Evolutionary conservation across 2,113 vertebrate genomes (phyloP), one percentile per base, ranked within the genome.

Genomic region (Burhinus oedicnemus): DNA sequence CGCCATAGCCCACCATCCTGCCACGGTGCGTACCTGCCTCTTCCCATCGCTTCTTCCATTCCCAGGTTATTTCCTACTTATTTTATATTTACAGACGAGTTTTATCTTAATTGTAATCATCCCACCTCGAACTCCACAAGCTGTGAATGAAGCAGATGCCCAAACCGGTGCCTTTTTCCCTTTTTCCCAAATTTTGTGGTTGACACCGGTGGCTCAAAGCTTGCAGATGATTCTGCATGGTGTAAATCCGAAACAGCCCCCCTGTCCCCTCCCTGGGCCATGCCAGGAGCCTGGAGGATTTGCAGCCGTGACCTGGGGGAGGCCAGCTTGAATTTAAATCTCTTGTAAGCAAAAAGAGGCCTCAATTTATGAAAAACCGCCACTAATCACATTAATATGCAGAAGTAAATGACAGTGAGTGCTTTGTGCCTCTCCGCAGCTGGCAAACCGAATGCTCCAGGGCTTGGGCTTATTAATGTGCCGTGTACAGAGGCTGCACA

Each of bases 151-250:
- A 57, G 55, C 38, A 40, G 34, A 40, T 17, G 25, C 47, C 47
- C 77, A 57, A 26, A 75, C 17, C 34, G 3, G 11, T 11, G 38
- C 22, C 21, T 22, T n/a, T 26, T 32, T 23, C 4, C 17, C 14
- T 7, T 52, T 18, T 22, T 8, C 82, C 60, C 44, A 55, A 68
- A 60, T 21, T 34, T 25, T 12, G 12, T 0, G 0, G 32, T 34
- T 44, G 38, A 65, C 1, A 4, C 40, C 11, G 5, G 34, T 3
- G 4, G 26, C 61, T 69, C 61, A 62, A 60, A 74, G 52, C 66
- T 40, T 49, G 36, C 49, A 45, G 54, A 25, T 0, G 3, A 45
- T 19, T n/a, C 20, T 40, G n/a, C 2, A 2, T 0, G 23, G n/a
- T 27, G 40, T 34, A 55, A 85, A 82, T 32, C 68, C 9, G 2